phyloP scores from a whole-genome alignment of 2,113 vertebrate species.

The Proterorhinus semilunaris region DNA sequence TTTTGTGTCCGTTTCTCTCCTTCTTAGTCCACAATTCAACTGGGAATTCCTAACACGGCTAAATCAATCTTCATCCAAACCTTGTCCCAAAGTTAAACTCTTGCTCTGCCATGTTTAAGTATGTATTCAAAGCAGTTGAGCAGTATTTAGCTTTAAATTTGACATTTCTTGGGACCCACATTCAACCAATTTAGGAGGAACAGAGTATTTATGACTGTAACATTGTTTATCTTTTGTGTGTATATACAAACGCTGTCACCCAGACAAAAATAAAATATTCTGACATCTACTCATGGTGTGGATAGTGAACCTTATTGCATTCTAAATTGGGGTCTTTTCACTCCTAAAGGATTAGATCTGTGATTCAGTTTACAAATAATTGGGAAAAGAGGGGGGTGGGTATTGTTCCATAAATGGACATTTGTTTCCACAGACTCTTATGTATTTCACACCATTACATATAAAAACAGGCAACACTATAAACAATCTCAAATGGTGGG shows the following conservation, averaged over 20 bases:
- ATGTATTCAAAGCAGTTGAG: background rate
- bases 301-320: background rate
- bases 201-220: constrained; percentile 77
- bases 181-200: constrained; percentile 38
- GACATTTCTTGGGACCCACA: background rate
- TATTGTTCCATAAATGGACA: no score
- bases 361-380: no score
- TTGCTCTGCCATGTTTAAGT: no score
- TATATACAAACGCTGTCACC: constrained; percentile 76
- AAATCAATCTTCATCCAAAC: background rate
- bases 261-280: constrained; percentile 62
- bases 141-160: background rate
- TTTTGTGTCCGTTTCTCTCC: constrained; percentile 23
- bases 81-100: no score
- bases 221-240: constrained; percentile 77
- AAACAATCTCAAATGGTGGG: no score
- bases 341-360: no score
- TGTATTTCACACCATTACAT: no score
- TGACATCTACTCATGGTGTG: constrained; percentile 27
- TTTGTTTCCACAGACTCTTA: no score
- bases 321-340: no score
- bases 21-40: constrained; percentile 5
- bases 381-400: no score
- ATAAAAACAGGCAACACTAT: no score
- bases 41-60: background rate